Base-by-base conservation (phyloP, 2,113 vertebrate species). In the Melierax canorus region DNA sequence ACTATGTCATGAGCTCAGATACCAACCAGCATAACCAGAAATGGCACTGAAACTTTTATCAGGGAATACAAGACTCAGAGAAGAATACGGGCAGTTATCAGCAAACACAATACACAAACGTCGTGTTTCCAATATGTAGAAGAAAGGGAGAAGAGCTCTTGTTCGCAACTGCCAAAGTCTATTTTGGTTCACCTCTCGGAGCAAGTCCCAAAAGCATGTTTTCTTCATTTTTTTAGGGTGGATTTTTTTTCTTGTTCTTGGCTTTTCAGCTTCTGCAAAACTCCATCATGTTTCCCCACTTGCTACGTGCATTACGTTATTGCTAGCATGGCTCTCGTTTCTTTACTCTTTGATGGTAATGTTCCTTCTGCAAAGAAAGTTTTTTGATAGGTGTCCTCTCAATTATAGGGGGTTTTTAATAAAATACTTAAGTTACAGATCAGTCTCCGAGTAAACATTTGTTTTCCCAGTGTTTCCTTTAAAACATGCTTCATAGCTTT, bases 121-220 rank as follows among this genome's bases (percentile, higher is more conserved):
- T 45, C 68, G 79, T 0, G 0, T 10, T 32, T 58, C 21, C 51
- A 41, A 20, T 3, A 12, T 0, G 4, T 1, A 21, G 39, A 59
- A 56, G 21, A 62, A 85, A 63, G 12, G 32, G 11, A 75, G 36
- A 71, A 39, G 14, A 46, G n/a, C 45, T 76, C 36, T 48, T 69
- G 24, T 26, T 84, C 48, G 58, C 62, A 84, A 6, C 10, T 80
- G 62, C 26, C 30, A 30, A 55, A 41, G 26, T 22, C 22, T 50
- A 24, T 41, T 67, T 78, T 30, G 18, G 34, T 51, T 90, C 51
- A 72, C 15, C 12, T 90, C 26, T 15, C 36, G 10, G 11, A 80
- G 15, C 50, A 75, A 55, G 30, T 36, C 34, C 29, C 39, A 26
- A 41, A 46, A 27, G 13, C 7, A 13, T 8, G 21, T 46, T 71